Base-by-base conservation (phyloP, 1,140 invertebrate genomes). In the Sarcophaga peregrina region DNA sequence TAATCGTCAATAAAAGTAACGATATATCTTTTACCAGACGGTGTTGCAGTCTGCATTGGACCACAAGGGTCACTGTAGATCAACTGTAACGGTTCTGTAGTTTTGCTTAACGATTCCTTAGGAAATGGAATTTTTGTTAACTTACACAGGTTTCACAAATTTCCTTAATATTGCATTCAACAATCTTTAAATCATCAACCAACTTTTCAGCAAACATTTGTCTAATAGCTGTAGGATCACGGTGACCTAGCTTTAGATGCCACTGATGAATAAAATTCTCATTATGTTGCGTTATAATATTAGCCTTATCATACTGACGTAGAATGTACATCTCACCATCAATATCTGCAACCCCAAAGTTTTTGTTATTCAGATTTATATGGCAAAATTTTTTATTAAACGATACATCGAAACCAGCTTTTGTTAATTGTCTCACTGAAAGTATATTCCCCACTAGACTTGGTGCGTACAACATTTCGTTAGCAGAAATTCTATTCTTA, bases 301-400 rank as follows among this genome's bases (percentile, higher is more conserved):
- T 8, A 46, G 47, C 45, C 13, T 45, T 20, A 46, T 50, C 75
- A 5, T 11, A 25, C 13, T 76, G 75, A 45, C 75, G 75, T 25
- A 76, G 47, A 76, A 76, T 50, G 47, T 76, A 76, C 75, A 76
- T 47, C n/a, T 76, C 75, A 47, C 75, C 75, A n/a, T n/a, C n/a
- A n/a, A n/a, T n/a, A n/a, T n/a, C n/a, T n/a, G n/a, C n/a, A n/a
- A n/a, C n/a, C n/a, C n/a, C n/a, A n/a, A n/a, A n/a, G n/a, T n/a
- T n/a, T n/a, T n/a, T n/a, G n/a, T n/a, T n/a, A n/a, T n/a, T n/a
- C n/a, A n/a, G n/a, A n/a, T n/a, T n/a, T n/a, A n/a, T n/a, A n/a
- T n/a, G n/a, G n/a, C n/a, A n/a, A n/a, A n/a, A n/a, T n/a, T n/a
- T n/a, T n/a, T n/a, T n/a, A n/a, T n/a, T n/a, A n/a, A n/a, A n/a